Evolutionary conservation across 2,113 vertebrate species (phyloP).

Genomic region (Aviceda subcristata): DNA sequence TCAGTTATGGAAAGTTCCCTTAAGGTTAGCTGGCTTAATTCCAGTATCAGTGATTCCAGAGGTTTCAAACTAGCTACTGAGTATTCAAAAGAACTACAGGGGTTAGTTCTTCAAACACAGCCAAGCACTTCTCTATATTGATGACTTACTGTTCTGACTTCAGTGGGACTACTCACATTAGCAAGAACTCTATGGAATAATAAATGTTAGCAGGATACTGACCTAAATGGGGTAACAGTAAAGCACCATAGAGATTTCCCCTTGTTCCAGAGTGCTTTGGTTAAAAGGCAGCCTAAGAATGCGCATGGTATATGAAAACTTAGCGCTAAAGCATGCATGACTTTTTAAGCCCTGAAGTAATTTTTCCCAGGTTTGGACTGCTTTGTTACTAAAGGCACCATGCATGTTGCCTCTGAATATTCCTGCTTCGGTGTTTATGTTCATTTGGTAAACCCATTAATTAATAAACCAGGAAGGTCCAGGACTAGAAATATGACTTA

Average conservation of each 20-base stretch:
- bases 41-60: neutral
- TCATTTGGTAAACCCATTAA: neutral
- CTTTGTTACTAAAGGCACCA: neutral
- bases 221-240: neutral
- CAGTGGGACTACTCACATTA: neutral
- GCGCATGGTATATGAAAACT: neutral
- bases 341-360: neutral
- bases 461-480: neutral
- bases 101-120: neutral
- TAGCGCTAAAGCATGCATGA: neutral
- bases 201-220: neutral
- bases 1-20: neutral
- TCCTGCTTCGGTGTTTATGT: neutral
- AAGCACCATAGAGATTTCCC: neutral
- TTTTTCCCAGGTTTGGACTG: neutral
- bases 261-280: neutral
- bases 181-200: neutral
- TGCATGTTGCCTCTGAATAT: neutral
- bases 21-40: neutral
- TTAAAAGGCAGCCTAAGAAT: neutral
- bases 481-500: neutral
- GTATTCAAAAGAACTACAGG: neutral
- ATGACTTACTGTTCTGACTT: neutral
- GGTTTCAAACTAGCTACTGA: neutral
- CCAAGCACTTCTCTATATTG: neutral